Conservation (phyloP, 2,113 vertebrate species). For the Gobiocypris rarus region DNA sequence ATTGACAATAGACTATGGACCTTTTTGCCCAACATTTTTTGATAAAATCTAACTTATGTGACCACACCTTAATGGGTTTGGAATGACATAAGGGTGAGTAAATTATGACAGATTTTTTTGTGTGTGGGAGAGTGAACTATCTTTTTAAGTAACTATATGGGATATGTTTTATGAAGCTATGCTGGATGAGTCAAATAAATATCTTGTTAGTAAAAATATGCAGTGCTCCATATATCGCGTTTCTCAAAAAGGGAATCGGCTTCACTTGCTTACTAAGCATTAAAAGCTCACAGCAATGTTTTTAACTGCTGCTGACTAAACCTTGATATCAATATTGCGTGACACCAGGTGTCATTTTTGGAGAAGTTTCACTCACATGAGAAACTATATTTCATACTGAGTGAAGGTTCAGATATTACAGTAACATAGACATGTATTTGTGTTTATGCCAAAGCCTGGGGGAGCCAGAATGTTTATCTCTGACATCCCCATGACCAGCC, state of each 20-base stretch:
- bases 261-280: conserved; percentile 20
- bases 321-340: conserved; percentile 20
- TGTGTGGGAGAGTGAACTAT: no score
- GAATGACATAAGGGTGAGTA: background rate
- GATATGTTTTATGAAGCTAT: background rate
- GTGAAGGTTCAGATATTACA: conserved; percentile 55
- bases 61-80: background rate
- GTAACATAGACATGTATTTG: conserved; percentile 39
- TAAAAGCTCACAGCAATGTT: background rate
- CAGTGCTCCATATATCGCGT: background rate
- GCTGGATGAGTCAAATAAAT: background rate
- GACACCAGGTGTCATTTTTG: conserved; percentile 53
- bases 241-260: background rate
- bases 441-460: conserved; percentile 47
- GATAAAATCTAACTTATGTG: background rate
- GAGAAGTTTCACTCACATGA: conserved; percentile 58
- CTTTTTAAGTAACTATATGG: background rate
- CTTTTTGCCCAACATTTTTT: background rate
- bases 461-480: conserved; percentile 38
- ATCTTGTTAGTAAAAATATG: background rate
- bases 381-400: conserved; percentile 59
- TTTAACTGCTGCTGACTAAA: conserved; percentile 48
- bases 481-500: background rate
- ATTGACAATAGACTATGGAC: background rate
- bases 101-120: background rate